phyloP scores from a whole-genome alignment of 2,113 vertebrate genomes.

The Semicossyphus pulcher region DNA sequence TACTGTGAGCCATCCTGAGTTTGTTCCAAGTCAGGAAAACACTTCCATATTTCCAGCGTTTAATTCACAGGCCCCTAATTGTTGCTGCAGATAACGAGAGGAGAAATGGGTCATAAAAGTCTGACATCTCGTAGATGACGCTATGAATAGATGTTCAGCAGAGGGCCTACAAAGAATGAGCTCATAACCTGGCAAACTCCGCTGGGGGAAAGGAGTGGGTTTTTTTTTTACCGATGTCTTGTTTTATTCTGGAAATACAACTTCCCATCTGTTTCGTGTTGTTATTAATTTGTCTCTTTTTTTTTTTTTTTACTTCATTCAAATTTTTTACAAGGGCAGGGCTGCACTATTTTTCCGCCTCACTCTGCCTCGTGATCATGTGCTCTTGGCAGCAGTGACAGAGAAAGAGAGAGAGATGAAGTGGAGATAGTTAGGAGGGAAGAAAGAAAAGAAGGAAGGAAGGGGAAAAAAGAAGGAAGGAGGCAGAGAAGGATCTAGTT shows the following conservation, averaged over 20 bases:
- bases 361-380: slow-evolving; percentile 66
- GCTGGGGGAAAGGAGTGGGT: slow-evolving; percentile 11
- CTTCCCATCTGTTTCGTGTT: slow-evolving; percentile 79
- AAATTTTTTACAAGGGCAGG: slow-evolving; percentile 57
- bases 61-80: slow-evolving; percentile 68
- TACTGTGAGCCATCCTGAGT: slow-evolving; percentile 4
- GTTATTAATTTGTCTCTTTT: slow-evolving; percentile 71
- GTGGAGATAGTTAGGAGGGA: slow-evolving; percentile 26
- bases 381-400: slow-evolving; percentile 55
- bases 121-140: slow-evolving; percentile 70
- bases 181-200: slow-evolving; percentile 72
- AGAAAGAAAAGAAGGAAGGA: background rate
- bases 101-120: slow-evolving; percentile 74
- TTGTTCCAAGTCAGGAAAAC: slow-evolving; percentile 55
- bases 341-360: slow-evolving; percentile 65
- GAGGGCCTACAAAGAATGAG: slow-evolving; percentile 73
- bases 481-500: slow-evolving; percentile 20
- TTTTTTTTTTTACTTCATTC: slow-evolving; percentile 29
- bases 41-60: slow-evolving; percentile 60
- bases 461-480: slow-evolving; percentile 11
- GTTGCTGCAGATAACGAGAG: slow-evolving; percentile 74
- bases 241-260: slow-evolving; percentile 77
- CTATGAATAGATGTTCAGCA: slow-evolving; percentile 79
- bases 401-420: slow-evolving; percentile 39
- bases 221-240: slow-evolving; percentile 46